Evolutionary conservation across 2,888 invertebrate genomes (phyloP), one percentile per base, ranked within the genome.

Genomic region (Hypsopygia costalis): DNA sequence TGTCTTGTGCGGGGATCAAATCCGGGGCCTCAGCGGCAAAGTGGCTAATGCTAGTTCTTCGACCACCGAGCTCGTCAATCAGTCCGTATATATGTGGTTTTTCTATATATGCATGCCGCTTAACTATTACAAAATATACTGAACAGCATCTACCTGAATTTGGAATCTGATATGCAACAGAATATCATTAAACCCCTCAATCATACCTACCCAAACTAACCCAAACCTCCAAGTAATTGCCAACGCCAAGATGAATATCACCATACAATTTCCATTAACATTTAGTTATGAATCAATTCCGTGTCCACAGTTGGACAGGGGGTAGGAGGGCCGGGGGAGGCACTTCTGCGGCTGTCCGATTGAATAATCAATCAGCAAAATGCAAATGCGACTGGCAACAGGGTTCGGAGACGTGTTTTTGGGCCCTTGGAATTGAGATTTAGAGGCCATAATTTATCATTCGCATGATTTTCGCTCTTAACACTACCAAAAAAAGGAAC

Each of bases 311-410:
- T 36, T 31, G 36, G 36, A 63, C 59, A 56, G 51, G 42, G 8
- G 9, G 44, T 32, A 43, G 34, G 43, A 43, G 41, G 36, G 33
- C 33, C 49, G 44, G 47, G 45, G 51, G 45, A 48, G 54, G 43
- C 47, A 57, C 56, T 60, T 62, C 62, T 66, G 72, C 59, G 62
- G 62, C 65, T 58, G 74, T 68, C 70, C 75, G 66, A 81, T 80
- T 83, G 86, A 81, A 86, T 85, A 86, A 86, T 86, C 85, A 85
- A 85, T 86, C 80, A 77, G 74, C 61, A 63, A 67, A 69, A 86
- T 85, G 83, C 78, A 81, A 86, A 85, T 85, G 68, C 59, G 55
- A 48, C 50, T 67, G 74, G 78, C 81, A 81, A 81, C 82, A 80
- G 82, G 78, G 16, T 16, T 16, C 16, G 16, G 52, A 44, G 55